Base-by-base conservation (phyloP, 2,888 invertebrate species). In the Glaucopsyche alexis region DNA sequence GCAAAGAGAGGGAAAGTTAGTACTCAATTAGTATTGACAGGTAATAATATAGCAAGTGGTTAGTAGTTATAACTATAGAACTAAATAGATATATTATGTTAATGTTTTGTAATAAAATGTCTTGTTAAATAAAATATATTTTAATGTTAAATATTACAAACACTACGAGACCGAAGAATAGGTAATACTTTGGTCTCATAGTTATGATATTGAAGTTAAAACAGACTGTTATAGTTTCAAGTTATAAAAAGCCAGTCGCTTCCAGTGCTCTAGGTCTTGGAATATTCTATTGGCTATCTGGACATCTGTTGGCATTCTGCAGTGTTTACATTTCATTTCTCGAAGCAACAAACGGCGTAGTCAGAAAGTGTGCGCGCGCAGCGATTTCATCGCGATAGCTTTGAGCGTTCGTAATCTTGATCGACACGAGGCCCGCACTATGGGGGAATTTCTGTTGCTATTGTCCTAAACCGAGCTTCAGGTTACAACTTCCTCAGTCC, bases 281-380 rank as follows among this genome's bases (percentile, higher is more conserved):
- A 79, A 80, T 76, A 79, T 81, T 84, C 86, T 88, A 91, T 91
- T 90, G 91, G 89, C 90, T 91, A 92, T 91, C 91, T 91, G 92
- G 90, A 90, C 91, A 91, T 91, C 89, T 91, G 90, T 86, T 87
- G 84, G 88, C 86, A 84, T 85, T 83, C 82, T 84, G 82, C 85
- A 83, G 83, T 92, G 92, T 92, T 92, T 91, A 84, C 90, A 85
- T 92, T 92, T 91, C 92, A 92, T 92, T 88, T 91, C 91, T 89
- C 84, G 83, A 80, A 87, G 88, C 89, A 86, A 89, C 89, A 89
- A 87, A 87, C 89, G 87, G 77, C 78, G 80, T 84, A 81, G 80
- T 80, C 84, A 80, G 81, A 81, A 80, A 80, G 81, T 80, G 78
- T 87, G 89, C 88, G 89, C 88, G 89, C 88, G 90, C 87, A 86